These are phyloP conservation scores for Ostrea denselamellosa DNA, from an alignment of 1,140 invertebrate genomes.

Conservation along the genomic window DNA sequence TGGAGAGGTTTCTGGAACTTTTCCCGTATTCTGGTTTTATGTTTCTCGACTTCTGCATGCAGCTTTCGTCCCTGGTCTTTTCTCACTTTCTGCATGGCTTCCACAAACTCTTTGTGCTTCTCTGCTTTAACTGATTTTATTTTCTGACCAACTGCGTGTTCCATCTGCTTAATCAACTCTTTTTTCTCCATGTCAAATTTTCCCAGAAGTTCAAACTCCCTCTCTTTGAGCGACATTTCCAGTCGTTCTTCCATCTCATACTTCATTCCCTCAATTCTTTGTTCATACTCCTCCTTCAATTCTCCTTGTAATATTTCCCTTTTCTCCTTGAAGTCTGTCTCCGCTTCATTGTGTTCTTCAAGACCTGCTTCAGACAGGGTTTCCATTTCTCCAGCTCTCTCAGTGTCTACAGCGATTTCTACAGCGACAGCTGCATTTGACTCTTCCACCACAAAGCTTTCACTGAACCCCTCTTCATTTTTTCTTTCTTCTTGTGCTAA, in stretches of 20 bases:
- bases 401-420: background rate
- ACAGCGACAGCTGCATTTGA: background rate
- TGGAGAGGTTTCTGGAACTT: slow-evolving; percentile 25
- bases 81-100: slow-evolving; percentile 68
- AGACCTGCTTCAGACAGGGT: background rate
- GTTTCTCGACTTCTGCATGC: slow-evolving; percentile 25
- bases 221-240: slow-evolving; percentile 53
- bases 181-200: slow-evolving; percentile 60
- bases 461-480: background rate
- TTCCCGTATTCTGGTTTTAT: slow-evolving; percentile 36
- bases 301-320: slow-evolving; percentile 13
- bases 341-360: background rate
- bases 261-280: slow-evolving; percentile 55
- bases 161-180: slow-evolving; percentile 60
- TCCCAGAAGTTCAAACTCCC: slow-evolving; percentile 57
- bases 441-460: background rate
- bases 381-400: background rate
- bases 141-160: slow-evolving; percentile 63
- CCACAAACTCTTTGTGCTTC: slow-evolving; percentile 70
- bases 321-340: background rate
- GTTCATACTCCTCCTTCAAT: slow-evolving; percentile 14
- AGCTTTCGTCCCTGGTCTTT: slow-evolving; percentile 56
- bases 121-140: slow-evolving; percentile 65
- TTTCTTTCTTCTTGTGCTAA: background rate
- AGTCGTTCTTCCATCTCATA: slow-evolving; percentile 64